Conservation (phyloP, 2,797 vertebrate species). For the Bufotes viridis region DNA sequence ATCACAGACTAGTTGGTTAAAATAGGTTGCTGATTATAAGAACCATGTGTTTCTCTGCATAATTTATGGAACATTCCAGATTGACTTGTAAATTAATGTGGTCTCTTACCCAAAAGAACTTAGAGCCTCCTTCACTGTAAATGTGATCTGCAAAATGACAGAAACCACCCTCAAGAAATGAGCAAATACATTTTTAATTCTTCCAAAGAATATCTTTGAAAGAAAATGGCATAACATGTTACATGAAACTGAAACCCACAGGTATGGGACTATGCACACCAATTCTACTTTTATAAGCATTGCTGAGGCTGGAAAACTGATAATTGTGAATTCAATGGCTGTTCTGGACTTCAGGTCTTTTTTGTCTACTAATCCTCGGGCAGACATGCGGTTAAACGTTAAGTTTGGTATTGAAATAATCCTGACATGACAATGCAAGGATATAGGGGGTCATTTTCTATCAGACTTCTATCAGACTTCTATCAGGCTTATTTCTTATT, state of each 20-base stretch:
- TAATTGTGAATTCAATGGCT: background rate
- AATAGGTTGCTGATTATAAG: slow-evolving; percentile 40
- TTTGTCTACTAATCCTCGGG: background rate
- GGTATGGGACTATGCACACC: background rate
- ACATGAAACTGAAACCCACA: background rate
- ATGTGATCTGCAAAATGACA: background rate
- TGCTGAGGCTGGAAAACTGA: background rate
- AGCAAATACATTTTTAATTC: background rate
- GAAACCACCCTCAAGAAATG: slow-evolving; percentile 1
- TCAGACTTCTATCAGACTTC: too few species aligned
- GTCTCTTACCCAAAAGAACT: background rate
- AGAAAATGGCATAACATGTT: background rate
- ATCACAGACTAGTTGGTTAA: slow-evolving; percentile 33
- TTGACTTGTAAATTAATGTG: slow-evolving; percentile 31
- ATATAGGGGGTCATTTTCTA: too few species aligned
- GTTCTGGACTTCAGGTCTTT: background rate
- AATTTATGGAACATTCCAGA: slow-evolving; percentile 49
- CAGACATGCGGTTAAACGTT: background rate
- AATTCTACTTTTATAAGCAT: background rate
- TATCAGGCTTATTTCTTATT: too few species aligned
- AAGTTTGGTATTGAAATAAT: too few species aligned
- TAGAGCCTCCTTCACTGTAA: background rate
- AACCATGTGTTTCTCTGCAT: slow-evolving; percentile 50
- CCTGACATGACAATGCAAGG: too few species aligned
- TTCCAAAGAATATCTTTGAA: background rate